Percentiles rank a stretch among this genome's conserved stretches.
These are phyloP conservation scores for Drosophila tani DNA, from an alignment of 1,140 invertebrate genomes.

Conservation along the genomic window DNA sequence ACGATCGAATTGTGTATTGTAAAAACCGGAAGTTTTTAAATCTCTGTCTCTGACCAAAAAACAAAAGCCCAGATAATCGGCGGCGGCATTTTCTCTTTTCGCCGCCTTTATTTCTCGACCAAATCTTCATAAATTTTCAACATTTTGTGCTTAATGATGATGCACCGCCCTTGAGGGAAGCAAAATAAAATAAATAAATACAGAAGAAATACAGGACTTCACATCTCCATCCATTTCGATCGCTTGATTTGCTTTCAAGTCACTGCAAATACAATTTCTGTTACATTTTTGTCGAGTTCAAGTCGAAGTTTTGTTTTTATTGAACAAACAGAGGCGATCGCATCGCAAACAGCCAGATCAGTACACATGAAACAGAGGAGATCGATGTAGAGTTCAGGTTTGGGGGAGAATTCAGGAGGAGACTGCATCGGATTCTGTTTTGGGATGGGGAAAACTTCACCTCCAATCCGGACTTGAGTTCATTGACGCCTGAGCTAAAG, in stretches of 20 bases:
- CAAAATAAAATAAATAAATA: slow-evolving; percentile 13
- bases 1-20: slow-evolving; percentile 52
- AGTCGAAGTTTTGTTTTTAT: slow-evolving; percentile 62
- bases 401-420: slow-evolving; percentile 4
- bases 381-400: slow-evolving; percentile 14
- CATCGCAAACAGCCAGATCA: slow-evolving; percentile 59
- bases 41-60: slow-evolving; percentile 37
- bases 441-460: slow-evolving; percentile 19
- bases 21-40: slow-evolving; percentile 77
- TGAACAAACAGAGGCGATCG: slow-evolving; percentile 64
- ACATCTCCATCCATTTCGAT: slow-evolving; percentile 38
- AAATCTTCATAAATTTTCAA: slow-evolving; percentile 54
- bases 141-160: slow-evolving; percentile 38
- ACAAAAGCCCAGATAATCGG: slow-evolving; percentile 37
- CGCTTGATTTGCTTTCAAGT: slow-evolving; percentile 67
- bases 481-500: slow-evolving; percentile 51
- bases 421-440: slow-evolving; percentile 9
- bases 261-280: slow-evolving; percentile 72
- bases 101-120: slow-evolving; percentile 22
- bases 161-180: slow-evolving; percentile 30
- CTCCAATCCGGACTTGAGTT: slow-evolving; percentile 34
- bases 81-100: slow-evolving; percentile 34
- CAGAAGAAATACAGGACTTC: slow-evolving; percentile 29
- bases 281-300: slow-evolving; percentile 64
- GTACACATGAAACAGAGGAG: slow-evolving; percentile 24